phyloP scores from a whole-genome alignment of 1,140 invertebrate species.

The Trichonephila clavata region DNA sequence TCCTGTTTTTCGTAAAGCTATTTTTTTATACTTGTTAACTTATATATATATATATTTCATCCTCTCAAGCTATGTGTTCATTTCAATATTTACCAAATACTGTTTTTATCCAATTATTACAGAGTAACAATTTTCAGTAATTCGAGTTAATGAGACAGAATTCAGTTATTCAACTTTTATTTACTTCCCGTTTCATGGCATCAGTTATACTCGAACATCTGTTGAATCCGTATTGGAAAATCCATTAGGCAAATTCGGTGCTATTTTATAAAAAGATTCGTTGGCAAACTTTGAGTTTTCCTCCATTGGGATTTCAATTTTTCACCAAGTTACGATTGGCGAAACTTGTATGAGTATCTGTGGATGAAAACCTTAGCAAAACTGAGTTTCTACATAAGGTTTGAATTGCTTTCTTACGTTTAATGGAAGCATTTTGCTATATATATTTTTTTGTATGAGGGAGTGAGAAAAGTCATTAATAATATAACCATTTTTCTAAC shows the following conservation, averaged over 20 bases:
- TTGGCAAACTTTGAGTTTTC: constrained; percentile 11
- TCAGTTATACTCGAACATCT: constrained; percentile 1
- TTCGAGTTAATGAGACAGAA: background rate
- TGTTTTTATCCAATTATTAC: background rate
- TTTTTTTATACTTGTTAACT: background rate
- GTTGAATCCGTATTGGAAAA: constrained; percentile 56
- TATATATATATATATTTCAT: background rate
- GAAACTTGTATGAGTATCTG: constrained; percentile 1
- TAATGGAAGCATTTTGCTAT: constrained; percentile 32
- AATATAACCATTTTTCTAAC: constrained; percentile 59
- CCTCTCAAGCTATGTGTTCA: no score
- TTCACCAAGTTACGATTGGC: constrained; percentile 14
- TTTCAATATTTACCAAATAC: no score
- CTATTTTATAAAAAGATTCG: background rate
- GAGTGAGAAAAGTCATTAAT: constrained; percentile 54
- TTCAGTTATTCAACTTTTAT: constrained; percentile 3
- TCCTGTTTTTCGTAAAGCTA: background rate
- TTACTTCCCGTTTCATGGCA: background rate
- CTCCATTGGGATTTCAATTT: constrained; percentile 36
- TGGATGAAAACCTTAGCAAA: constrained; percentile 5
- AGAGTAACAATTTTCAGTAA: background rate
- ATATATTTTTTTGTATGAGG: constrained; percentile 35
- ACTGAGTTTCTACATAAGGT: background rate
- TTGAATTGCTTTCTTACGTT: constrained; percentile 18
- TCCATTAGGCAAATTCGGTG: constrained; percentile 51